Evolutionary conservation across 2,888 invertebrate species (phyloP).

Genomic region (Eristalis intricaria): DNA sequence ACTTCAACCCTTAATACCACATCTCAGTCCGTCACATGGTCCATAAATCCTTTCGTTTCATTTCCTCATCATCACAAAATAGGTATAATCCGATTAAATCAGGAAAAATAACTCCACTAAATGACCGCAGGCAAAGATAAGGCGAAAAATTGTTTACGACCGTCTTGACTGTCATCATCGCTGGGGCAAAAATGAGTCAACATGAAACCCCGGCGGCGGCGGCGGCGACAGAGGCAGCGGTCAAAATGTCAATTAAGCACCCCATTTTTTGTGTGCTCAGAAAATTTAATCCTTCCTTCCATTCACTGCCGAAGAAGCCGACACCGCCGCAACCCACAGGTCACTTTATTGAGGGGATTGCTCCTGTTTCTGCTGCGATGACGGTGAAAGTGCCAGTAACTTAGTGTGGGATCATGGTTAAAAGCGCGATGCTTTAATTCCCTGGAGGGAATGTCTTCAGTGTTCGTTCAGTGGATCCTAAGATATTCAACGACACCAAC

Average conservation of each 20-base stretch:
- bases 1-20: neutral
- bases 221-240: constrained; percentile 15
- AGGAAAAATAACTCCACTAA: constrained; percentile 7
- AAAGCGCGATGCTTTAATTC: too few species aligned
- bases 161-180: constrained; percentile 19
- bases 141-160: constrained; percentile 40
- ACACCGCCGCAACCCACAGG: neutral
- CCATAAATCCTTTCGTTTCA: constrained; percentile 26
- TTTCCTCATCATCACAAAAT: constrained; percentile 13
- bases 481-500: too few species aligned
- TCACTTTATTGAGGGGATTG: neutral
- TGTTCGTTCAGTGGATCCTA: too few species aligned
- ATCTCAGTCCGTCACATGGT: neutral
- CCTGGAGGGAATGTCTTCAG: too few species aligned
- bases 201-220: constrained; percentile 30
- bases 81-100: constrained; percentile 47
- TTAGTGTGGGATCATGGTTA: too few species aligned
- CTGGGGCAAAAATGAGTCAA: constrained; percentile 15
- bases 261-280: constrained; percentile 16
- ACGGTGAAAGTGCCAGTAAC: neutral
- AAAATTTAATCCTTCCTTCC: neutral
- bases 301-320: neutral
- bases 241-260: constrained; percentile 47
- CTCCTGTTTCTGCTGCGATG: neutral
- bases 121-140: constrained; percentile 31